These are phyloP conservation scores for Argya squamiceps DNA, from an alignment of 2,797 vertebrate species.

Conservation along the genomic window DNA sequence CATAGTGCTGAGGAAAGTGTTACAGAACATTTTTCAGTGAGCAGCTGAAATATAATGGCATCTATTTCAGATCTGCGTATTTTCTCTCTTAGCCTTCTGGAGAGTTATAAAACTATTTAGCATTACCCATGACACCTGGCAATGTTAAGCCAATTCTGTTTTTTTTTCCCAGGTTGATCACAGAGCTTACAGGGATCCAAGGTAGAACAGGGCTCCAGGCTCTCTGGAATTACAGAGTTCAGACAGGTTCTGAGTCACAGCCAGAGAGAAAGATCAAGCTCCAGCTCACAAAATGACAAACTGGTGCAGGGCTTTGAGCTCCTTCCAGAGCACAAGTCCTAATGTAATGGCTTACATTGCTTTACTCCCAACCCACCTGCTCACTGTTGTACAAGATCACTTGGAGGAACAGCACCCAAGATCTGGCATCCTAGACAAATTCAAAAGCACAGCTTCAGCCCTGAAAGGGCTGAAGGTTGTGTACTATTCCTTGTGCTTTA, in stretches of 20 bases:
- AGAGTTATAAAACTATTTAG: background rate
- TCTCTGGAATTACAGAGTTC: background rate
- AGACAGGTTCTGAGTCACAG: background rate
- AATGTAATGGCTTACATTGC: accelerated
- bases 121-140: background rate
- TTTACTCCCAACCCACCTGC: background rate
- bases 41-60: slow-evolving; percentile 39
- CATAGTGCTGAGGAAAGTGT: background rate
- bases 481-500: background rate
- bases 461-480: background rate
- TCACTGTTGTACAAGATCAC: background rate
- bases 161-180: background rate
- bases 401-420: background rate
- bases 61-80: slow-evolving; percentile 10
- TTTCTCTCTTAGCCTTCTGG: background rate
- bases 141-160: background rate
- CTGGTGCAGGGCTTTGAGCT: background rate
- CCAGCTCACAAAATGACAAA: background rate
- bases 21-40: background rate
- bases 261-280: background rate
- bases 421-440: background rate
- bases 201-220: background rate
- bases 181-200: background rate
- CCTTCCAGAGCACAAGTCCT: background rate
- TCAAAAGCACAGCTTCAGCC: background rate